phyloP scores from a whole-genome alignment of 2,113 vertebrate species.

The Penelope pileata region DNA sequence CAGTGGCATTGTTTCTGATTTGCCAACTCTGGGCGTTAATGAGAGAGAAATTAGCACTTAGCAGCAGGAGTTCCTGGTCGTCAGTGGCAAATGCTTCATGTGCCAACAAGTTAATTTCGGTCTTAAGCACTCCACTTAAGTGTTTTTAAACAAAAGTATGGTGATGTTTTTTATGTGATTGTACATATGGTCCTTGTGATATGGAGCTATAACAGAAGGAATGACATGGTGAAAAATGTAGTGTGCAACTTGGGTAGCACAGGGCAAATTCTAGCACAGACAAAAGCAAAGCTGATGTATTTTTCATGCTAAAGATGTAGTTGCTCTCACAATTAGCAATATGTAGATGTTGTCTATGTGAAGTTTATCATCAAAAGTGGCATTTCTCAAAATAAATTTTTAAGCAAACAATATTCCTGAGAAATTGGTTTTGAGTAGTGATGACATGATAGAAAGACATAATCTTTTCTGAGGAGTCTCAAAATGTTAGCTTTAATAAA shows the following conservation, averaged over 20 bases:
- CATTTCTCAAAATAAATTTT: background rate
- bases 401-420: background rate
- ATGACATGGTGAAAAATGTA: background rate
- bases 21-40: constrained; percentile 65
- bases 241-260: background rate
- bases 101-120: constrained; percentile 70
- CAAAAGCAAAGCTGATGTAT: background rate
- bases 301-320: background rate
- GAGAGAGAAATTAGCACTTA: constrained; percentile 73
- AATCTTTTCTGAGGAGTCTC: background rate
- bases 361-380: background rate
- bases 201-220: background rate
- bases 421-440: background rate
- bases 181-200: background rate
- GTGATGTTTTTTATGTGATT: background rate
- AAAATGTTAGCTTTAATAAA: background rate
- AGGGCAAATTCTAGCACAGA: background rate
- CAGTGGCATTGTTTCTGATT: constrained; percentile 69
- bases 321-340: background rate
- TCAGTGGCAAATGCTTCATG: constrained; percentile 63
- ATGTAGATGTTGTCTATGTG: background rate
- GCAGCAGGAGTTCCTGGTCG: constrained; percentile 67
- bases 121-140: constrained; percentile 65
- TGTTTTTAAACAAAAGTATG: constrained; percentile 25
- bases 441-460: background rate